Conservation (phyloP, 2,113 vertebrate species). For the Caracal caracal region DNA sequence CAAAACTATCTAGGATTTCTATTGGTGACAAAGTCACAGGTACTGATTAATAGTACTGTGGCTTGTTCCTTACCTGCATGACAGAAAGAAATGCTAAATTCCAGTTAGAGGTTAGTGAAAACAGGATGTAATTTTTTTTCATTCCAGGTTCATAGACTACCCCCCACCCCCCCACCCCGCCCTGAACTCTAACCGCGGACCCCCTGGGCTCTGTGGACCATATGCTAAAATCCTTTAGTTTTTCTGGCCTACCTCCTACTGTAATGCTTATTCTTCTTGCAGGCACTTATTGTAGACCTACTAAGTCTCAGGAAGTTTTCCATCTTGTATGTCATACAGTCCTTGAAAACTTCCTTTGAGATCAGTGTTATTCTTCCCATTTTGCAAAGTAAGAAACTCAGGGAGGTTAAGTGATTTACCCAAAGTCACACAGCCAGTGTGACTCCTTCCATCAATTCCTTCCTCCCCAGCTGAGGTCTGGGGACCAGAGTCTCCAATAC, state of each 20-base stretch:
- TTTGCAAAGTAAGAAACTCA: slow-evolving; percentile 9
- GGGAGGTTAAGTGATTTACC: slow-evolving; percentile 2
- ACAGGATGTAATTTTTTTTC: background rate
- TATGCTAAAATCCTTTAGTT: background rate
- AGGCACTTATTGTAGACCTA: slow-evolving; percentile 7
- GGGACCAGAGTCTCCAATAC: background rate
- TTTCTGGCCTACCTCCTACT: background rate
- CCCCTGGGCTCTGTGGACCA: background rate
- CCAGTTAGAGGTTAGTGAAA: background rate
- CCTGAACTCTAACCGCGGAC: background rate
- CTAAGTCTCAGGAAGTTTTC: background rate
- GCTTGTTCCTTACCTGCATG: background rate
- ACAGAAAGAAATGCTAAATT: slow-evolving; percentile 22
- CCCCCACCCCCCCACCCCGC: too few relatives aligned
- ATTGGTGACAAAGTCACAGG: background rate
- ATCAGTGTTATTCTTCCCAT: background rate
- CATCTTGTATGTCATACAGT: background rate
- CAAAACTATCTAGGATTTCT: slow-evolving; percentile 33
- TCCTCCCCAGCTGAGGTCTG: background rate
- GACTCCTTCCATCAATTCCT: background rate
- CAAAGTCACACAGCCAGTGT: background rate
- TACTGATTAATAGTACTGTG: background rate
- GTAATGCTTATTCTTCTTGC: background rate
- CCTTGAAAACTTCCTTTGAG: slow-evolving; percentile 22
- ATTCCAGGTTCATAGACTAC: background rate